Conservation (phyloP, 2,113 vertebrate species). For the Hemichromis elongatus region DNA sequence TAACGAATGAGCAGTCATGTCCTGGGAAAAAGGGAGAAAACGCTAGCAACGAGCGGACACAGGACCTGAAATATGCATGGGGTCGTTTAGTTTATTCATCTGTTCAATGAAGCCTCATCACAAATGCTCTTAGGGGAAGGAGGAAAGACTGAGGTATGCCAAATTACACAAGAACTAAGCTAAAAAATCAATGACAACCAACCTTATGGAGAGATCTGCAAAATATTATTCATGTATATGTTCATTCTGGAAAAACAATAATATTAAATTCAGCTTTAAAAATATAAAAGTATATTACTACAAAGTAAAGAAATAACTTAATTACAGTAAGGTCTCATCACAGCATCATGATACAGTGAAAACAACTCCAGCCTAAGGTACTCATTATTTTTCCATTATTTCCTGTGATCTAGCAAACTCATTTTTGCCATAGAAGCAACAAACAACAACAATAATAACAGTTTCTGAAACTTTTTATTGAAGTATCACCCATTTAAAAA, state of each 20-base stretch:
- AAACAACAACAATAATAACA: background rate
- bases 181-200: background rate
- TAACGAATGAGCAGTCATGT: rapidly evolving
- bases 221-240: no score
- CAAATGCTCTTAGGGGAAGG: background rate
- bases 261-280: background rate
- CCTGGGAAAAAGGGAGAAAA: background rate
- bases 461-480: background rate
- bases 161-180: background rate
- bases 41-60: background rate
- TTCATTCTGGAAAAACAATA: background rate
- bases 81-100: background rate
- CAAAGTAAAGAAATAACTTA: background rate
- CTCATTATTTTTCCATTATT: background rate
- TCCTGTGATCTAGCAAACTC: background rate
- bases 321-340: background rate
- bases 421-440: background rate
- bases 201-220: background rate
- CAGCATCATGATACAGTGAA: rapidly evolving
- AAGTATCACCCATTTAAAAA: background rate
- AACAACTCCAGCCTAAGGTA: background rate
- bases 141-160: background rate
- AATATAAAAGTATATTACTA: background rate
- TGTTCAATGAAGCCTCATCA: background rate
- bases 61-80: background rate